Base-by-base conservation (phyloP, 2,113 vertebrate species). In the Pomatostomus ruficeps region DNA sequence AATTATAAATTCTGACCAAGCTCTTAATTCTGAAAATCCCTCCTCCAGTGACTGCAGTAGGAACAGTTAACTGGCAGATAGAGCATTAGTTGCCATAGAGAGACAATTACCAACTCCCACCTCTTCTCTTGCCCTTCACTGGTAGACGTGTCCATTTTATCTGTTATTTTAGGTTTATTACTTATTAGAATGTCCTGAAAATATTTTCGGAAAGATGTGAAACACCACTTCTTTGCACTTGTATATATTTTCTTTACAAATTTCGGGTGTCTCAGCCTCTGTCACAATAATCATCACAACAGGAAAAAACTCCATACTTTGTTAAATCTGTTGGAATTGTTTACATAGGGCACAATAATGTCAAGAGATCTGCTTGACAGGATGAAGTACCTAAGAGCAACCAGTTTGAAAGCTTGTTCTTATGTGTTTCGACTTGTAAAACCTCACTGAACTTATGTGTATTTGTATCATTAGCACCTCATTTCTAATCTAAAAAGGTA, bases 321-420 rank as follows among this genome's bases (percentile, higher is more conserved):
- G 16, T 81, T 63, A 93, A 76, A 88, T 33, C 38, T 75, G 33
- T 71, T 82, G 83, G 78, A 96, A 91, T 86, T 54, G 55, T 49
- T 77, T 65, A 78, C 49, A 38, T 51, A 59, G 78, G 61, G 58
- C 68, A 80, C 31, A 90, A 70, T 67, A 31, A 63, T 57, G 12
- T 72, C 48, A 74, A 92, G 77, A 36, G 91, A 91, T 83, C 67
- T 86, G 85, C 85, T 58, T 96, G 92, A 86, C 85, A 95, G 78
- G 71, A 78, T 91, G 46, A 97, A 95, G 88, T 93, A 92, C 62
- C 58, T 81, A 83, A 95, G 90, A 95, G 80, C 79, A 97, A 48
- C 77, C 55, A 93, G 72, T 96, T 96, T 97, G 87, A 98, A 98
- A 96, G 87, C 89, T 84, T 97, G 97, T 97, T 98, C 92, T 95